A percentile compares a stretch with the other conserved stretches of the same genome.
Evolutionary conservation across 2,113 vertebrate genomes (phyloP).

Genomic region (Hypanus sabinus): DNA sequence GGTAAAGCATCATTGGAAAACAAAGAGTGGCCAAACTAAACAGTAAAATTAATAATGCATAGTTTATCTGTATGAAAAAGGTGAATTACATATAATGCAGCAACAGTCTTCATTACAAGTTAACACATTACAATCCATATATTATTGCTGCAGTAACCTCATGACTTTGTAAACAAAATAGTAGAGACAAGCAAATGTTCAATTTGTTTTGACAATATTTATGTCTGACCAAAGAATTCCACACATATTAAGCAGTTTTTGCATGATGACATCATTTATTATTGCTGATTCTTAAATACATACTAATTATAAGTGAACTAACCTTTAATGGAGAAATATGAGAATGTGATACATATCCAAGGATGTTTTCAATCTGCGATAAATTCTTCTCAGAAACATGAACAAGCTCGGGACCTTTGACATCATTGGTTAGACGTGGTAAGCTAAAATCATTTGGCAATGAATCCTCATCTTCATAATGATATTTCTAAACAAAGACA

Average conservation of each 20-base stretch:
- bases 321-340: conserved; percentile 97
- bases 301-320: conserved; percentile 41
- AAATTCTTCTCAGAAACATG: conserved; percentile 93
- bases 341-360: conserved; percentile 87
- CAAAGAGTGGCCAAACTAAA: not conserved
- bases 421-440: conserved; percentile 78
- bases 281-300: not conserved
- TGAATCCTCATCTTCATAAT: conserved; percentile 85
- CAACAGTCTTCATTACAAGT: not conserved
- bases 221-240: not conserved
- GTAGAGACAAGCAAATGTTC: not conserved
- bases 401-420: conserved; percentile 83
- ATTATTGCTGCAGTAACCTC: not conserved
- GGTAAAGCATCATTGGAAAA: not conserved
- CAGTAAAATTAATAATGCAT: not conserved
- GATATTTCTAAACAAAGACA: conserved; percentile 67
- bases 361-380: conserved; percentile 93
- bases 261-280: not conserved
- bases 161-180: not conserved
- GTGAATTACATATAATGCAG: not conserved
- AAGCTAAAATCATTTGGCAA: conserved; percentile 77
- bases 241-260: not conserved
- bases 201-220: not conserved
- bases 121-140: not conserved
- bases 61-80: not conserved